Evolutionary conservation across 2,888 invertebrate species (phyloP), one percentile per base, ranked within the genome.

Genomic region (Cephus sareptanus): DNA sequence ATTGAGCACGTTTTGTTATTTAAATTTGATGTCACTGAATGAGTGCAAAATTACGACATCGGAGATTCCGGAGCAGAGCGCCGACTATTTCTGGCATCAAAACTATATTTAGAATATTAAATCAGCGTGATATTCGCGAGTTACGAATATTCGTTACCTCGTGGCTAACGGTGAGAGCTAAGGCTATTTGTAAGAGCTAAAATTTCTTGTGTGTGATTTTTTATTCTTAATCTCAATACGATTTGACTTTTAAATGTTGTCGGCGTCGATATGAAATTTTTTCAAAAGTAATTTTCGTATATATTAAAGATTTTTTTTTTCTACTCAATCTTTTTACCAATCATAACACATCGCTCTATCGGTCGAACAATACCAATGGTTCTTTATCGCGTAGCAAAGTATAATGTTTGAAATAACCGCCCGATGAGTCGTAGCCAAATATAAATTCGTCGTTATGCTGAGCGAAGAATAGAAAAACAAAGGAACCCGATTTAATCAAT

Each of bases 61-160:
- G 9, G 23, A 56, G 23, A 56, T 56, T 56, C 56, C 56, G 56
- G 56, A 56, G 56, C 56, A 56, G 31, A 23, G 71, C 31, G 71
- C 13, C 71, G 71, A 34, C 80, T 80, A 80, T 85, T 85, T 85
- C 81, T 77, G 77, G 77, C 78, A 77, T 76, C 76, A 79, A 80
- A 81, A 77, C 82, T 87, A 86, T 84, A 83, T 83, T 84, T 85
- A 81, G 80, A 79, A 70, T 13, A 73, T 71, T 75, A 79, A 77
- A 73, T 40, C 69, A 35, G 34, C 40, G 70, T 31, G 34, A 74
- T 31, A 34, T n/a, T 40, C 74, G 69, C n/a, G 56, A 56, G 34
- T 31, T 56, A 9, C 56, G 56, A 56, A 56, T 56, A 56, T 23
- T 56, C 56, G 56, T 56, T 56, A 56, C 23, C 56, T 56, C 56